Evolutionary conservation across 2,113 vertebrate species (phyloP), one percentile per base, ranked within the genome.

Genomic region (Lophius piscatorius): DNA sequence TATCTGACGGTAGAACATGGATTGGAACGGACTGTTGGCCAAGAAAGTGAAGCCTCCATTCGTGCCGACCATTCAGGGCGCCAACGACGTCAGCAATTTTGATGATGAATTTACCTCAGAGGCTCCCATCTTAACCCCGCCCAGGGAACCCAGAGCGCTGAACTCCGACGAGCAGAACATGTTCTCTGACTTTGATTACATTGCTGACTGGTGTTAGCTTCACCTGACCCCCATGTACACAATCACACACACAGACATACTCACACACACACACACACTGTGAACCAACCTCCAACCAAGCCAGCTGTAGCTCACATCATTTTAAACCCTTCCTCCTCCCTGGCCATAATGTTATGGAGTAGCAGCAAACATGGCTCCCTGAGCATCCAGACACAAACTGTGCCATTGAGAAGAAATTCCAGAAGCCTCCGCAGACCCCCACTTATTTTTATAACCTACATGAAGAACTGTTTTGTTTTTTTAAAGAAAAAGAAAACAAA

Each of bases 81-180:
- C 93, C 58, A 95, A 92, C 84, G 97, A 99, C 16, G 97, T 99
- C 86, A 99, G 97, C 88, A 99, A 99, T 87, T 99, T 99, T 22
- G 97, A 99, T 42, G 94, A 98, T 14, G 97, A 99, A 92, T 99
- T 99, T 92, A 99, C 95, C 91, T 98, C 94, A 67, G 96, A 98
- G 92, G 94, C 92, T 59, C 96, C 97, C 21, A 93, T 98, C 84
- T 91, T 99, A 73, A 99, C 97, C 76, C 97, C 97, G 34, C 97
- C 97, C 55, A 92, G 95, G 76, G 96, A 97, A 83, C 96, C 97
- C 36, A 89, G 94, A 90, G 86, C 93, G 90, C 95, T 99, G 76
- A 93, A 86, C 22, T 91, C 90, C 46, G 94, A 94, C 50, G 95
- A 99, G 78, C 97, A 99, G 89, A 92, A 93, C 81, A 92, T 94